phyloP scores from a whole-genome alignment of 35 echinoderm and acorn worm genomes.

The Apostichopus parvimensis region DNA sequence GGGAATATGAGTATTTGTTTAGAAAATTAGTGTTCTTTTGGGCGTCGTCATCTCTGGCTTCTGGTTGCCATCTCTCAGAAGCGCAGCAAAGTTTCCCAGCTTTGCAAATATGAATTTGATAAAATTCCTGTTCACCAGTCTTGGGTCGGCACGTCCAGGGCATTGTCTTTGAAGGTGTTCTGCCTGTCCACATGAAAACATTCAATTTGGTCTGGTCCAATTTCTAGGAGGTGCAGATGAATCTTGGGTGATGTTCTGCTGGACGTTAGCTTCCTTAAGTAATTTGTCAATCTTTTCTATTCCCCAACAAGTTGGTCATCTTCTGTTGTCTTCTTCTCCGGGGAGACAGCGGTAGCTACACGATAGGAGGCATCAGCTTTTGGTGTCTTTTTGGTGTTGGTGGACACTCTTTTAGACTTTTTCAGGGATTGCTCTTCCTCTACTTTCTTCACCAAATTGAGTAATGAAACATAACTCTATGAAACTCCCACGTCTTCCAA shows the following conservation, averaged over 20 bases:
- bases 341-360: not conserved
- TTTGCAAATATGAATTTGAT: constrained; percentile 14
- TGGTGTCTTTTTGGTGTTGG: not conserved
- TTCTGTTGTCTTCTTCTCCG: not conserved
- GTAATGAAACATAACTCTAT: not conserved
- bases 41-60: not conserved
- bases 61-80: not conserved
- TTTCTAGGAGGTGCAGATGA: no score
- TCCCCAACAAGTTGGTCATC: not conserved
- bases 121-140: constrained; percentile 1
- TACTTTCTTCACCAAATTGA: not conserved
- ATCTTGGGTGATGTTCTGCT: no score
- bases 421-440: not conserved
- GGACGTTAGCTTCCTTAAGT: not conserved
- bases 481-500: not conserved
- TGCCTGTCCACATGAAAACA: constrained; percentile 14
- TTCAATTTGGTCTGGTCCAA: not conserved
- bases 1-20: not conserved
- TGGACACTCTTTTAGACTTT: not conserved
- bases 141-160: constrained; percentile 12
- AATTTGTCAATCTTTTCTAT: not conserved
- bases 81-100: constrained; percentile 17
- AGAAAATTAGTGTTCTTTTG: not conserved
- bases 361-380: not conserved
- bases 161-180: not conserved